Percentiles rank a stretch among this genome's conserved stretches.
phyloP scores from a whole-genome alignment of 2,797 vertebrate genomes.

The Xiphorhynchus erythropygius region DNA sequence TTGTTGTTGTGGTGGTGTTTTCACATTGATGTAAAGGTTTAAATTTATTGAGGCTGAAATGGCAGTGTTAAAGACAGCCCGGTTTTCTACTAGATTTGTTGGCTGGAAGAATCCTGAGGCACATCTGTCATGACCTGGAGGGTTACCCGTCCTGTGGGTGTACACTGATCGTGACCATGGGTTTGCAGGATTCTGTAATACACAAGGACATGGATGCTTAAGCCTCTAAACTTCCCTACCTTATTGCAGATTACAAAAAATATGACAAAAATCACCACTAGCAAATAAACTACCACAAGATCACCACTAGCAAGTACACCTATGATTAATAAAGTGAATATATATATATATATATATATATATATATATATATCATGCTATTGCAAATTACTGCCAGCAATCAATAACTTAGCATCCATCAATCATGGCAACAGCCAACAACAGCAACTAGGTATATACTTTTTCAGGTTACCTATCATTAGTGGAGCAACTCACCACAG shows the following conservation, averaged over 20 bases:
- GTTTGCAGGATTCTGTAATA: background rate
- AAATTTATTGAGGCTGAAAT: background rate
- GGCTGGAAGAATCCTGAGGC: background rate
- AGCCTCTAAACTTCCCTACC: background rate
- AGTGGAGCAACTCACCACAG: background rate
- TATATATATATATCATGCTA: background rate
- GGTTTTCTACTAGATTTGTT: background rate
- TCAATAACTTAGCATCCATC: background rate
- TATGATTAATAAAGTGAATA: background rate
- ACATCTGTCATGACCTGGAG: background rate
- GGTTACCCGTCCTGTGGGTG: background rate
- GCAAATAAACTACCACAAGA: background rate
- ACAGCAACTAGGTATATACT: background rate
- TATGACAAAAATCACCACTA: background rate
- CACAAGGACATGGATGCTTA: background rate
- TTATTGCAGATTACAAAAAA: background rate
- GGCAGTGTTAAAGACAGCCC: background rate
- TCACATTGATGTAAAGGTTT: background rate
- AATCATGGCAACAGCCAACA: background rate
- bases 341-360: too few species aligned
- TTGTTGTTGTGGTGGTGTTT: background rate
- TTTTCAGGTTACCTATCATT: background rate
- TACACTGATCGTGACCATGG: rapidly evolving
- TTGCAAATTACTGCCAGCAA: background rate
- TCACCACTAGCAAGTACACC: background rate